Evolutionary conservation across 2,888 invertebrate species (phyloP).

Genomic region (Hemithea aestivaria): DNA sequence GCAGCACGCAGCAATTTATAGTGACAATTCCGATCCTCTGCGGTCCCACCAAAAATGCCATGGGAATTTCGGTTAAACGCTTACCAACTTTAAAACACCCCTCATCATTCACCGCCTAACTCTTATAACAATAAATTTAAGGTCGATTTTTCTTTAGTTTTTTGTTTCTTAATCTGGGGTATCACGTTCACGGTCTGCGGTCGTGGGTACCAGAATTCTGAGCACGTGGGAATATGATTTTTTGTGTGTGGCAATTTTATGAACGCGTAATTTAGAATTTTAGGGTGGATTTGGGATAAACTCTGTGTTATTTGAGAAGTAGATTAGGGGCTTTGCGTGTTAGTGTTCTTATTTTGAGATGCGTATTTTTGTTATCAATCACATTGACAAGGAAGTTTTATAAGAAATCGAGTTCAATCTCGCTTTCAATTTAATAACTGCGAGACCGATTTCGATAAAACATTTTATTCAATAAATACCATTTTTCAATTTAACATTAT

Average conservation of each 20-base stretch:
- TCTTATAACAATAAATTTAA: slow-evolving; percentile 3
- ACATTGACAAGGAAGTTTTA: too few relatives aligned
- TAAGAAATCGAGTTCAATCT: too few relatives aligned
- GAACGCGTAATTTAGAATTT: slow-evolving; percentile 24
- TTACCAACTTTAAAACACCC: slow-evolving; percentile 4
- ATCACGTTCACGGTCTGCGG: slow-evolving; percentile 34
- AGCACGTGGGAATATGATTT: slow-evolving; percentile 33
- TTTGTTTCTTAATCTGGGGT: slow-evolving; percentile 6
- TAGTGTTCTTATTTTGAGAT: too few relatives aligned
- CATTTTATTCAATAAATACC: too few relatives aligned
- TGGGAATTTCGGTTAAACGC: slow-evolving; percentile 31
- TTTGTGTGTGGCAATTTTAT: slow-evolving; percentile 23
- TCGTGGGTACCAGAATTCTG: slow-evolving; percentile 29
- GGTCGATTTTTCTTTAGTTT: slow-evolving; percentile 3
- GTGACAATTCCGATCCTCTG: slow-evolving; percentile 15
- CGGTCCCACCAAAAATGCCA: slow-evolving; percentile 31
- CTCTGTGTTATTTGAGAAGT: too few relatives aligned
- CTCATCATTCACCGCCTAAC: not conserved
- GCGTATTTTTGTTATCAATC: too few relatives aligned
- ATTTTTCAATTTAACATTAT: too few relatives aligned
- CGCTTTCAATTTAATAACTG: too few relatives aligned
- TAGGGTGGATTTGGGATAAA: not conserved
- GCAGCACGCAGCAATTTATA: slow-evolving; percentile 20
- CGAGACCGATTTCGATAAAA: too few relatives aligned
- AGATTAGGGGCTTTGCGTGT: too few relatives aligned